phyloP scores from a whole-genome alignment of 2,888 invertebrate species.

The Xestia xanthographa region DNA sequence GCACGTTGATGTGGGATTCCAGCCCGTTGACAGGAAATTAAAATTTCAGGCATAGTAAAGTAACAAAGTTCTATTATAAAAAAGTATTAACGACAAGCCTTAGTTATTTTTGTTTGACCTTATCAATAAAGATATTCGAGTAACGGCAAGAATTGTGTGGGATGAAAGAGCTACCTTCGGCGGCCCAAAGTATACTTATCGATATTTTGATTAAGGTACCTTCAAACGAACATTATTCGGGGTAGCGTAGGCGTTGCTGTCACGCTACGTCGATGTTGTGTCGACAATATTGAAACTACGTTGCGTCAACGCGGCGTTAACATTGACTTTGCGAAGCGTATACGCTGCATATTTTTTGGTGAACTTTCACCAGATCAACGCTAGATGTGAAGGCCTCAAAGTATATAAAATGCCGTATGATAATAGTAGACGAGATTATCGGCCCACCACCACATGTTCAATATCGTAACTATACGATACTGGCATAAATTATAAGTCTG shows the following conservation, averaged over 20 bases:
- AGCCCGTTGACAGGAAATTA: not conserved
- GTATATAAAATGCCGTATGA: not conserved
- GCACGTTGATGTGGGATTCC: not conserved
- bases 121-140: constrained; percentile 1
- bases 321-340: not conserved
- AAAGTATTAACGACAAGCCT: not conserved
- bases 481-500: not conserved
- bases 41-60: not conserved
- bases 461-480: not conserved
- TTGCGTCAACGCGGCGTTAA: not conserved
- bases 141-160: not conserved
- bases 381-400: not conserved
- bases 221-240: not conserved
- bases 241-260: not conserved
- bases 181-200: not conserved
- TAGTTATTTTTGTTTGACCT: constrained; percentile 25
- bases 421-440: not conserved
- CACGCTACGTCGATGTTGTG: too few relatives aligned
- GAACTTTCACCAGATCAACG: not conserved
- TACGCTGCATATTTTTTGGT: not conserved
- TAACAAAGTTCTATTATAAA: not conserved
- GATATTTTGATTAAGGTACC: not conserved
- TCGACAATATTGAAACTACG: not conserved
- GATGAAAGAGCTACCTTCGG: constrained; percentile 8
- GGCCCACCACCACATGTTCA: not conserved